Base-by-base conservation (phyloP, 2,888 invertebrate species). In the Mesopsocus fuscifrons region DNA sequence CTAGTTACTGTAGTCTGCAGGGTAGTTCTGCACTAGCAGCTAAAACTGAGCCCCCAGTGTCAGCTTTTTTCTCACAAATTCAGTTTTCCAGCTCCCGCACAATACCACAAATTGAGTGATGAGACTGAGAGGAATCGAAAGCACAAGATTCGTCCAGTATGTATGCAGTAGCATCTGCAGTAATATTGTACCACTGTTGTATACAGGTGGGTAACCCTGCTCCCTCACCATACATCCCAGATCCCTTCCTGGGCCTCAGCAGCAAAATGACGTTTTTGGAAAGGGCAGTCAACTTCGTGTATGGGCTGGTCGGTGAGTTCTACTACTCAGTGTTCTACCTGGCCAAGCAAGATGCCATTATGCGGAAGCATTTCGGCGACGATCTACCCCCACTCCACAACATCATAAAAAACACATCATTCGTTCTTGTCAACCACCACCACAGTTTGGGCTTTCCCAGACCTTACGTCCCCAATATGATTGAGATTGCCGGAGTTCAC, bases 401-500 rank as follows among this genome's bases (percentile, higher is more conserved):
- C 13, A 50, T 67, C 15, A 58, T 58, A 2, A 58, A 56, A 41
- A 65, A 66, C 46, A 54, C 60, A 1, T 66, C 64, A 51, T 54
- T 65, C n/a, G 47, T 67, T 26, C 50, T 69, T 6, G 54, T 64
- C 15, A 68, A 69, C 47, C 60, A 61, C 2, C 62, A 67, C 52
- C 56, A 60, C 47, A 56, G 56, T 34, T 49, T 64, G 44, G 63
- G 61, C 42, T 57, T 60, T 16, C 59, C 64, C 13, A 21, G 49
- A 49, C 46, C n/a, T 50, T 50, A 2, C 49, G 47, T 16, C 41
- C 43, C 42, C n/a, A 34, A 15, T 34, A 15, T 34, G 20, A 15
- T 42, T 11, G 42, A 42, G 23, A 17, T 42, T 13, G 42, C 18
- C 18, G 42, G 42, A 13, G 3, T 34, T 9, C 42, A 42, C 34